A percentile compares a stretch with the other conserved stretches of the same genome.
Conservation (phyloP, 2,113 vertebrate species). For the Okapia johnstoni region DNA sequence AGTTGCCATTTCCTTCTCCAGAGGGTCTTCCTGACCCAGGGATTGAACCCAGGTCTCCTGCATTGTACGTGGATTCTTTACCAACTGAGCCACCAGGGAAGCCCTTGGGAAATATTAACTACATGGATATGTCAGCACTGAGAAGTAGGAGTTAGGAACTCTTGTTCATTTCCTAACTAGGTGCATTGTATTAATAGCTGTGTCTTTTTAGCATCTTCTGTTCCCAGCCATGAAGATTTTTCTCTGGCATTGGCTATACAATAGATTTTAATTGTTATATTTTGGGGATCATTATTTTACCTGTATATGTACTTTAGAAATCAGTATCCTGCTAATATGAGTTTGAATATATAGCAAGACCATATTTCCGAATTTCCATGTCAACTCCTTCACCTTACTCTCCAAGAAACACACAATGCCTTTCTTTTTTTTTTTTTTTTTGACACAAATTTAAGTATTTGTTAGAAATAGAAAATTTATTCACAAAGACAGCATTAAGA, state of each 20-base stretch:
- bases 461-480: background rate
- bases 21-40: background rate
- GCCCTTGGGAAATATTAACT: background rate
- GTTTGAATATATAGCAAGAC: background rate
- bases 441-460: background rate
- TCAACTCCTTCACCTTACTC: background rate
- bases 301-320: background rate
- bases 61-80: background rate
- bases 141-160: background rate
- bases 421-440: too few relatives aligned
- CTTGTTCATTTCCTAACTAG: background rate
- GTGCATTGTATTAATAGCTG: background rate
- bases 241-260: background rate
- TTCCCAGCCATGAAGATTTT: background rate
- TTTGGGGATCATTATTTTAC: background rate
- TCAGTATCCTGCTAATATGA: background rate
- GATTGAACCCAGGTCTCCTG: background rate
- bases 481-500: background rate
- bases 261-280: background rate
- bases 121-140: background rate
- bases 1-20: background rate
- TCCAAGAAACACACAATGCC: background rate
- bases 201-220: background rate
- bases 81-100: background rate
- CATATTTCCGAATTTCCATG: background rate